Percentiles rank a stretch among this genome's conserved stretches.
Conservation (phyloP, 1,140 invertebrate genomes). For the Drosophila parabipectinata region DNA sequence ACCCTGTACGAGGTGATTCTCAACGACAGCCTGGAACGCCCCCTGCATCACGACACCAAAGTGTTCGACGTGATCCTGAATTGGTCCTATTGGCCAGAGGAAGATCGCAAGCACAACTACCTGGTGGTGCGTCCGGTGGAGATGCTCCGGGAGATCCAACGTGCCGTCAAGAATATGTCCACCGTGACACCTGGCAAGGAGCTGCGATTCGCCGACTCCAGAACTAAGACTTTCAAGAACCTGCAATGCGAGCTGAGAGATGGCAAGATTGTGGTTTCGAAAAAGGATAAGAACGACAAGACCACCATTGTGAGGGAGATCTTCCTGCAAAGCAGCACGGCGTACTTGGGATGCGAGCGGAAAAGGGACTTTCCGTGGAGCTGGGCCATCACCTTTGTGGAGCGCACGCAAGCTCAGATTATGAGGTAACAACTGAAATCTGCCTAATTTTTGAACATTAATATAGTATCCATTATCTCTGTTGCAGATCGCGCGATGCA, state of each 20-base stretch:
- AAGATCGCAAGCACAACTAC: slow-evolving; percentile 92
- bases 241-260: slow-evolving; percentile 92
- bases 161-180: slow-evolving; percentile 84
- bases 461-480: not conserved
- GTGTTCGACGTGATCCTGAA: slow-evolving; percentile 88
- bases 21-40: slow-evolving; percentile 88
- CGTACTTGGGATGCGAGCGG: slow-evolving; percentile 91
- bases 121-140: slow-evolving; percentile 88
- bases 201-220: slow-evolving; percentile 91
- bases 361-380: slow-evolving; percentile 91
- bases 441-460: not conserved
- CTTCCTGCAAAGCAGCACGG: slow-evolving; percentile 75
- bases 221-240: slow-evolving; percentile 90
- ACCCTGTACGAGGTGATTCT: slow-evolving; percentile 91
- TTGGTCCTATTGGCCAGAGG: slow-evolving; percentile 94
- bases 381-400: slow-evolving; percentile 92
- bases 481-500: slow-evolving; percentile 88
- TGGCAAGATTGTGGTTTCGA: slow-evolving; percentile 91
- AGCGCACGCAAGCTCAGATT: slow-evolving; percentile 86
- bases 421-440: slow-evolving; percentile 85
- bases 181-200: slow-evolving; percentile 88
- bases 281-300: slow-evolving; percentile 85
- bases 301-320: slow-evolving; percentile 77
- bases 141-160: slow-evolving; percentile 84
- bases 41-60: slow-evolving; percentile 91